Base-by-base conservation (phyloP, 1,140 invertebrate genomes). In the Cataglyphis hispanica region DNA sequence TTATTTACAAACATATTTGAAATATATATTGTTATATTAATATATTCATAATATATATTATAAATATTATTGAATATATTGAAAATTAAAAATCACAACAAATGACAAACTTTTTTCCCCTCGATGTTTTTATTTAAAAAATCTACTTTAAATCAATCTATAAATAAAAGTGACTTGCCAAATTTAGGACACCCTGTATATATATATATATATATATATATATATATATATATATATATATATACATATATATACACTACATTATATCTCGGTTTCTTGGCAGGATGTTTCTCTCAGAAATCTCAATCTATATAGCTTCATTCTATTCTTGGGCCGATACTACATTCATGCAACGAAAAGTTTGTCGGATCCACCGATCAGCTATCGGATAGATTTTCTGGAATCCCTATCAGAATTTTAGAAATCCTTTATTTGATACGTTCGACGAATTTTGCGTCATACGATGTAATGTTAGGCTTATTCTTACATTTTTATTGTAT, bases 401-500 rank as follows among this genome's bases (percentile, higher is more conserved):
- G 16, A 50, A 13, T 46, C 4, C 11, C 43, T 13, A 43, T 43
- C 1, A 4, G 43, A 0, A 46, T 46, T 46, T 13, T 3, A 7
- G 43, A 13, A 43, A 46, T 46, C 16, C 43, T 46, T 13, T 46
- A 13, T 16, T 2, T 11, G 11, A 10, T 43, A 43, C 40, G 3
- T 46, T 46, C 13, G 43, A 46, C 11, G 16, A 46, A 13, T 3
- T 46, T 16, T 1, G 0, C 3, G 3, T 46, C 13, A 7, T 19
- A 19, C 46, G 16, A 50, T 19, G 8, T 50, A 50, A 46, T 19
- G 1, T 50, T 16, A 50, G 16, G 16, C 16, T 67, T 34, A 81
- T 43, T 69, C 19, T 37, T 60, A 16, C 2, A 43, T 64, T 77
- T 77, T 77, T 27, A 46, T 69, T 25, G 31, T 53, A n/a, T 67